Evolutionary conservation across 2,797 vertebrate species (phyloP), one percentile per base, ranked within the genome.

Genomic region (Apogon talboti): DNA sequence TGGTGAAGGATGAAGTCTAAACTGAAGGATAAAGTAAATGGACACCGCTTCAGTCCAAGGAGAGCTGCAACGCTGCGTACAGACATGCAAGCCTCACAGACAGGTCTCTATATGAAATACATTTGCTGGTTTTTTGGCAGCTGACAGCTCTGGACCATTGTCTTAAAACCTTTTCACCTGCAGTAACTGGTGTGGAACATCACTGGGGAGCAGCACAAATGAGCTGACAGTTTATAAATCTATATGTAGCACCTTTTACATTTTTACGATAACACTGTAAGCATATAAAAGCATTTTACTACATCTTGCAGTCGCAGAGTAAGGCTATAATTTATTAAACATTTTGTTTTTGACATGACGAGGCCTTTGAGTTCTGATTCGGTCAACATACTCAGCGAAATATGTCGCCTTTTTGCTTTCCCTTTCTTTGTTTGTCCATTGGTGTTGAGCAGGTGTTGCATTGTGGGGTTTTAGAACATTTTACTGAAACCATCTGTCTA

Each of bases 1-100:
- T 67, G 40, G 74, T 66, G 76, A 15, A 13, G 11, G 14, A 68
- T 79, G 41, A 74, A 79, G 69, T 66, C 47, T 69, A 56, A 55
- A 68, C 53, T 57, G 52, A 58, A 13, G 45, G 42, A 58, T 58
- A 35, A 24, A 21, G 51, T 48, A 44, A 57, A 76, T 76, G 42
- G 48, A 79, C 18, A 58, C 64, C 21, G 4, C 35, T 15, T 9
- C 13, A 60, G 58, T 74, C 71, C 30, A 5, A 49, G 16, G 58
- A 53, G 60, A 81, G 53, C 62, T 79, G 54, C 71, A 71, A 77
- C 56, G 61, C 48, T 43, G 30, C 43, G 63, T 21, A 28, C 46
- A 71, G 47, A 58, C 42, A 33, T 19, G 42, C 38, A 65, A 59
- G 46, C 40, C 43, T 62, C 38, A 69, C 45, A 41, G 58, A 73